These are phyloP conservation scores for Drosophila parvula DNA, from an alignment of 1,140 invertebrate species.

Conservation along the genomic window DNA sequence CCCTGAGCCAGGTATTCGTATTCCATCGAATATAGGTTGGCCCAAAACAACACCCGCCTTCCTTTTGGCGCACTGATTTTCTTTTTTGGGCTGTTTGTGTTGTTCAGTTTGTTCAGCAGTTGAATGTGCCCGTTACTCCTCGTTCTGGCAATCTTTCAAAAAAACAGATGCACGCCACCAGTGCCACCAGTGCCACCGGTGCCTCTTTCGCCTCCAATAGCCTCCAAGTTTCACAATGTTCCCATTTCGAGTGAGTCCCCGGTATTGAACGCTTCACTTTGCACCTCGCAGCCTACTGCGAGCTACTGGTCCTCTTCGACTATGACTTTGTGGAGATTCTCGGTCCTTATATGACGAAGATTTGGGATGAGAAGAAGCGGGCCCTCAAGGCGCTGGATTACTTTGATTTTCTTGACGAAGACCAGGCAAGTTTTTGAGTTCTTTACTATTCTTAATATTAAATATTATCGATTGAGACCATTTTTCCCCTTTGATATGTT, in stretches of 20 bases:
- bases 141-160: constrained; percentile 59
- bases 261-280: constrained; percentile 55
- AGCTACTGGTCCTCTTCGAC: constrained; percentile 63
- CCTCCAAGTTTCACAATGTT: constrained; percentile 23
- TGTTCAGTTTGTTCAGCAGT: constrained; percentile 6
- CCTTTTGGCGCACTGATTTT: constrained; percentile 53
- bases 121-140: constrained; percentile 33
- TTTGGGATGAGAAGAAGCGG: constrained; percentile 67
- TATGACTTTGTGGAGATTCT: constrained; percentile 63
- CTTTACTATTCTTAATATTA: too few species aligned
- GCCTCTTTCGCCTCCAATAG: constrained; percentile 6
- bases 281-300: constrained; percentile 62
- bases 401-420: constrained; percentile 64
- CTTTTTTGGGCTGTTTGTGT: constrained; percentile 39
- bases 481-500: too few species aligned
- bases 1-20: constrained; percentile 32
- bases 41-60: constrained; percentile 73
- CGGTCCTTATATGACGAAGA: constrained; percentile 54
- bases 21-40: constrained; percentile 74
- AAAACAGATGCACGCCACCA: constrained; percentile 56
- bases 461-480: neutral
- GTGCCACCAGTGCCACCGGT: constrained; percentile 1
- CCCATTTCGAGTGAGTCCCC: constrained; percentile 52
- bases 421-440: constrained; percentile 51
- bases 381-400: constrained; percentile 76